Base-by-base conservation (phyloP, 2,888 invertebrate species). In the Morpho helenor region DNA sequence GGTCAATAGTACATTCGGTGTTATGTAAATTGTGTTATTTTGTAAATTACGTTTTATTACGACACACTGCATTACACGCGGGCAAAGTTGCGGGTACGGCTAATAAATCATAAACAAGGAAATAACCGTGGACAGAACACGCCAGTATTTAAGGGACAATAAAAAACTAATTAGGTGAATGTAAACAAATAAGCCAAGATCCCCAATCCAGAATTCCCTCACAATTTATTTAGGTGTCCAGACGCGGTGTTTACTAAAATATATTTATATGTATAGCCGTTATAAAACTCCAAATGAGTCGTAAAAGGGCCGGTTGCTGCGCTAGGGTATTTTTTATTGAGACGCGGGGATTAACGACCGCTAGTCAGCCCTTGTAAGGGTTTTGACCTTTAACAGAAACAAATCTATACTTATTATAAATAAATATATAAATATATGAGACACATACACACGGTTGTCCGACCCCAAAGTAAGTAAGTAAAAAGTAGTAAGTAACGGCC, bases 241-340 rank as follows among this genome's bases (percentile, higher is more conserved):
- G 62, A 63, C 66, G 62, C 64, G 57, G 52, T 66, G 69, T 67
- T 70, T 68, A 71, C 69, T 66, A 59, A 60, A 65, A 65, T 59
- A 66, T 66, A 66, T 68, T 67, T 66, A 68, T 65, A 67, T 66
- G 66, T 69, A 70, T 68, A 67, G 64, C 41, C 68, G 79, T 74
- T 80, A 79, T 82, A 80, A 82, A 79, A 79, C 68, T 71, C 65
- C 70, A 70, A 78, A 78, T 74, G 76, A 69, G 69, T 79, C 84
- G 75, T 86, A 85, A 87, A 84, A 73, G 62, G 65, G 68, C 73
- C 74, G 69, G 75, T 73, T 74, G 73, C 69, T 68, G 66, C 62
- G 72, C 75, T 75, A 74, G 77, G 75, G 77, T 73, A 71, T 74
- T 77, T 85, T 87, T 87, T 87, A 85, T 82, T 78, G 77, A 77